Evolutionary conservation across 2,113 vertebrate species (phyloP).

Genomic region (Seriola quinqueradiata): DNA sequence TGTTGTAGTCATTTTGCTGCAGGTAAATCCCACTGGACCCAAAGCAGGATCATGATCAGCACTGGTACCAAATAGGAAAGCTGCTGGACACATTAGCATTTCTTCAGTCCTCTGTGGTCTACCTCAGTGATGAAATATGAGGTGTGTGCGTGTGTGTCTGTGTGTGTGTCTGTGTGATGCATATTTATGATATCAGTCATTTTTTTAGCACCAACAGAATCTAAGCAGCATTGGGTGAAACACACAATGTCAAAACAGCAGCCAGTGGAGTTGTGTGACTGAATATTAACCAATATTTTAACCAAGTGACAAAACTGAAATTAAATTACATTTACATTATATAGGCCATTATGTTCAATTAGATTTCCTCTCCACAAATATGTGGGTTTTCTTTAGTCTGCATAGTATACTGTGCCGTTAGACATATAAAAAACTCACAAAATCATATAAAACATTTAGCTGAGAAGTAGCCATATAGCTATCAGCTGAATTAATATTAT

Average conservation of each 20-base stretch:
- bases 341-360: constrained; percentile 8
- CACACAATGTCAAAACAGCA: constrained; percentile 45
- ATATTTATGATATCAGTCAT: constrained; percentile 64
- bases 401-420: background rate
- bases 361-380: background rate
- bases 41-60: constrained; percentile 47
- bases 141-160: constrained; percentile 32
- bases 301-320: constrained; percentile 45
- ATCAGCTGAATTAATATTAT: constrained; percentile 9
- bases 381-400: background rate
- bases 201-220: constrained; percentile 32
- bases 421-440: background rate
- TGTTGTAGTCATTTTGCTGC: constrained; percentile 44
- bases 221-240: constrained; percentile 4
- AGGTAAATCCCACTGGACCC: constrained; percentile 59
- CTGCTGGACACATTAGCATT: constrained; percentile 75
- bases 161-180: constrained; percentile 17
- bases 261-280: constrained; percentile 25
- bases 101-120: constrained; percentile 61
- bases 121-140: constrained; percentile 59
- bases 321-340: constrained; percentile 18
- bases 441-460: background rate
- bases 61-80: constrained; percentile 36
- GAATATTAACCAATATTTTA: constrained; percentile 41
- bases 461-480: background rate